phyloP scores from a whole-genome alignment of 2,888 invertebrate species.

The Drosophila greeni region DNA sequence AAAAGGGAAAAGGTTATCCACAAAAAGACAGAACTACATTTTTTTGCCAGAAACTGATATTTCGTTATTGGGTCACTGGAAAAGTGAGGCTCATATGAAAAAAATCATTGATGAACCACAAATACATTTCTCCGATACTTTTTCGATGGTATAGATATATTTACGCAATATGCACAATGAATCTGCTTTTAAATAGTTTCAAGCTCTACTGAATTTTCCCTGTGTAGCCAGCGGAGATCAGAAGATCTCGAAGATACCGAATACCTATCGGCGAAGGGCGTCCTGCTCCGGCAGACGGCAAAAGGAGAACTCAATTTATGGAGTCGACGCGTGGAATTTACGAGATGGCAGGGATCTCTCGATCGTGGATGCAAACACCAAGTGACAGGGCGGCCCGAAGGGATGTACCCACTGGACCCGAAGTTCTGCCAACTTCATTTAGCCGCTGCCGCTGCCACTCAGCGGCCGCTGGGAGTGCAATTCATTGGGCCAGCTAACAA shows the following conservation, averaged over 20 bases:
- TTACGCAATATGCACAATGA: too few species aligned
- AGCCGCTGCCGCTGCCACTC: constrained; percentile 53
- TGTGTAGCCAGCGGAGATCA: constrained; percentile 4
- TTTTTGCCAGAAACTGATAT: too few species aligned
- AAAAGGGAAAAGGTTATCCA: constrained; percentile 7
- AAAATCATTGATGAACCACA: too few species aligned
- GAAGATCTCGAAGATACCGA: constrained; percentile 22
- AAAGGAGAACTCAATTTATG: constrained; percentile 59
- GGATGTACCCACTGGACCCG: constrained; percentile 16
- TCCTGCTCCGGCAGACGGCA: constrained; percentile 37
- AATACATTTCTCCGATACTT: too few species aligned
- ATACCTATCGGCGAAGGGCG: constrained; percentile 44
- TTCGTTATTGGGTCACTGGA: too few species aligned
- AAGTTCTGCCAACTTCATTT: constrained; percentile 56
- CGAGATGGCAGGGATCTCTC: constrained; percentile 34
- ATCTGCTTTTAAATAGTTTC: too few species aligned
- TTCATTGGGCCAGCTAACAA: constrained; percentile 59
- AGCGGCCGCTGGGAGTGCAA: constrained; percentile 44
- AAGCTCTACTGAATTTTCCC: not conserved
- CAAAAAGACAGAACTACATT: too few species aligned
- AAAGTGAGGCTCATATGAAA: too few species aligned
- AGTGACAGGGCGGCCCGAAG: constrained; percentile 44
- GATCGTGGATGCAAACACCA: constrained; percentile 42
- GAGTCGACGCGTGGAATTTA: constrained; percentile 63
- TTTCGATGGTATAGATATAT: too few species aligned